Base-by-base conservation (phyloP, 2,888 invertebrate genomes). In the Synanthedon vespiformis region DNA sequence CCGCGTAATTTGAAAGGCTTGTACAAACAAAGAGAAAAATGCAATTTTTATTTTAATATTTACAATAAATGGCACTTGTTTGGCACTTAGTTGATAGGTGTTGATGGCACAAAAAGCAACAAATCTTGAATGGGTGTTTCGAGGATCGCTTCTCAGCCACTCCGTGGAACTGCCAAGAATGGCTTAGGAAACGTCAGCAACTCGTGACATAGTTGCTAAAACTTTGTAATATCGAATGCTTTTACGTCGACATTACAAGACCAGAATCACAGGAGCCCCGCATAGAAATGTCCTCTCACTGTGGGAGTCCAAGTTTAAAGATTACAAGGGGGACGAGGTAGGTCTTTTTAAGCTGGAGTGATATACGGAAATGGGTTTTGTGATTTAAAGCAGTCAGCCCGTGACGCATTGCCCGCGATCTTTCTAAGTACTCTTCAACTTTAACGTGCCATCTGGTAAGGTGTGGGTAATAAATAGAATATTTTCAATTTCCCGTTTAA, bases 211-310 rank as follows among this genome's bases (percentile, higher is more conserved):
- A 79, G 78, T 82, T 77, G 73, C 82, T 80, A 77, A 80, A 83
- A 85, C 79, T 84, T 83, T 76, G 74, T 77, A 79, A 77, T 75
- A 81, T 82, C 75, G 79, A 84, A 75, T 70, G 80, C 82, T 83
- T 84, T 81, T 71, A 77, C 40, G 50, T 50, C 34, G 16, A 27
- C 27, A 14, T 18, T 22, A 48, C 22, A 12, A 10, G 13, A 27
- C 50, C 40, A 50, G 40, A 50, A 50, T 34, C 6, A 13, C 18
- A 8, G 12, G 50, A 50, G 27, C 50, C 14, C 6, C 34, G n/a
- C 12, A 6, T 34, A n/a, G 50, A n/a, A 18, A 12, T 48, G 22
- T 48, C 18, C 18, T 12, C 16, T 48, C 34, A 4, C 34, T n/a
- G 27, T 12, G 18, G 14, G 48, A 12, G 2, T 48, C 48, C 12